These are phyloP conservation scores for Liparis tanakae DNA, from an alignment of 2,797 vertebrate genomes.

Conservation along the genomic window DNA sequence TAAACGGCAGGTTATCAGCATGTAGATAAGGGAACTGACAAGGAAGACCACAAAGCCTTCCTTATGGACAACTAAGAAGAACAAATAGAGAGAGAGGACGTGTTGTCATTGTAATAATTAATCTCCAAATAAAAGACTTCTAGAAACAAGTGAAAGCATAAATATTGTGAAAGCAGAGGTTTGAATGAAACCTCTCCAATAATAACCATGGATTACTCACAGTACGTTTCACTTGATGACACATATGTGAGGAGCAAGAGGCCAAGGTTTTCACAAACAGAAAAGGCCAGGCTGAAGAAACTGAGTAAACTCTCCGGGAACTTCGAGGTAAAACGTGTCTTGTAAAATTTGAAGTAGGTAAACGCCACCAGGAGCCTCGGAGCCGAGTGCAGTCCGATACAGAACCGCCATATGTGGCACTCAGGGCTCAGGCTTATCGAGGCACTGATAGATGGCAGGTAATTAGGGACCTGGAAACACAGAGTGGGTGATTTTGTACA, in stretches of 20 bases:
- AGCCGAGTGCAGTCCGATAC: slow-evolving; percentile 89
- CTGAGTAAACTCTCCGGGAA: slow-evolving; percentile 80
- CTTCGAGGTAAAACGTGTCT: slow-evolving; percentile 76
- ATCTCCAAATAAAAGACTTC: slow-evolving; percentile 8
- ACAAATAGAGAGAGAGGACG: slow-evolving; percentile 11
- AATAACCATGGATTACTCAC: slow-evolving; percentile 72
- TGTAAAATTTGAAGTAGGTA: slow-evolving; percentile 90
- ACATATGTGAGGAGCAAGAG: slow-evolving; percentile 91
- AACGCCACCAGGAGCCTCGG: slow-evolving; percentile 88
- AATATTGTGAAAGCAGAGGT: background rate
- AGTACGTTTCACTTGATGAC: slow-evolving; percentile 89
- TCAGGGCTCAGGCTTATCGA: slow-evolving; percentile 90
- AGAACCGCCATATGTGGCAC: slow-evolving; percentile 91
- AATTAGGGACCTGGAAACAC: slow-evolving; percentile 88
- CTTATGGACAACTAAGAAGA: slow-evolving; percentile 86
- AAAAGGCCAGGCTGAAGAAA: slow-evolving; percentile 83
- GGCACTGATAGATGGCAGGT: slow-evolving; percentile 92
- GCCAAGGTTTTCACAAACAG: slow-evolving; percentile 85
- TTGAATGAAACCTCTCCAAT: background rate
- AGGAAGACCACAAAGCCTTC: slow-evolving; percentile 90
- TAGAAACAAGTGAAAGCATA: background rate
- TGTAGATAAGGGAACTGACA: slow-evolving; percentile 85
- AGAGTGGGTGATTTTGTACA: background rate
- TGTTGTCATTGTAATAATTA: background rate
- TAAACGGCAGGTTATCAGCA: slow-evolving; percentile 89